A percentile compares a stretch with the other conserved stretches of the same genome.
Conservation (phyloP, 1,140 invertebrate genomes). For the Oreohelix idahoensis region DNA sequence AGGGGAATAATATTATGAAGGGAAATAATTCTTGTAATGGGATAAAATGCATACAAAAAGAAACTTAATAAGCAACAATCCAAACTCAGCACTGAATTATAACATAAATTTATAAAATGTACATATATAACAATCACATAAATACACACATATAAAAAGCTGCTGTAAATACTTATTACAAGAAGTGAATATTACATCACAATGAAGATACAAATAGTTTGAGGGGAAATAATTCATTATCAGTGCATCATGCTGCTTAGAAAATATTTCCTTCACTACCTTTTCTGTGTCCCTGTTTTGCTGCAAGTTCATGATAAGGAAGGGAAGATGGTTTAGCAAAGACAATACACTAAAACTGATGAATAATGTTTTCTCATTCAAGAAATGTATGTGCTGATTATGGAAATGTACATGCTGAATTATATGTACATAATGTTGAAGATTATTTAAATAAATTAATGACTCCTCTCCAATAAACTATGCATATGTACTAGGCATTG, state of each 20-base stretch:
- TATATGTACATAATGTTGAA: no score
- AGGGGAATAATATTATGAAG: no score
- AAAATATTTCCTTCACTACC: conserved; percentile 42
- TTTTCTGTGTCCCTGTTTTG: conserved; percentile 53
- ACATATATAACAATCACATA: conserved; percentile 18
- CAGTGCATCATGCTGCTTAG: neutral
- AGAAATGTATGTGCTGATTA: neutral
- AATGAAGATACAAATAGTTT: neutral
- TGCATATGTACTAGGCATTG: no score
- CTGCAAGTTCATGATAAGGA: conserved; percentile 44
- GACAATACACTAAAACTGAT: neutral
- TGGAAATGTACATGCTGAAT: neutral
- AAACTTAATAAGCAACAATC: no score
- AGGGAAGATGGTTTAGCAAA: neutral
- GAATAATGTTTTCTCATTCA: neutral
- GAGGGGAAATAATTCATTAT: neutral
- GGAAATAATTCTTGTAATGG: no score
- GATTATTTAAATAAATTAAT: no score
- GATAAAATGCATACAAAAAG: no score
- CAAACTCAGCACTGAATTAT: no score
- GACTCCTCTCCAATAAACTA: no score
- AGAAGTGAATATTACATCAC: neutral
- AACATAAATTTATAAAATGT: no score
- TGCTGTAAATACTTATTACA: neutral
- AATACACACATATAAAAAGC: neutral